These are phyloP conservation scores for Merodon equestris DNA, from an alignment of 2,888 invertebrate genomes.

Conservation along the genomic window DNA sequence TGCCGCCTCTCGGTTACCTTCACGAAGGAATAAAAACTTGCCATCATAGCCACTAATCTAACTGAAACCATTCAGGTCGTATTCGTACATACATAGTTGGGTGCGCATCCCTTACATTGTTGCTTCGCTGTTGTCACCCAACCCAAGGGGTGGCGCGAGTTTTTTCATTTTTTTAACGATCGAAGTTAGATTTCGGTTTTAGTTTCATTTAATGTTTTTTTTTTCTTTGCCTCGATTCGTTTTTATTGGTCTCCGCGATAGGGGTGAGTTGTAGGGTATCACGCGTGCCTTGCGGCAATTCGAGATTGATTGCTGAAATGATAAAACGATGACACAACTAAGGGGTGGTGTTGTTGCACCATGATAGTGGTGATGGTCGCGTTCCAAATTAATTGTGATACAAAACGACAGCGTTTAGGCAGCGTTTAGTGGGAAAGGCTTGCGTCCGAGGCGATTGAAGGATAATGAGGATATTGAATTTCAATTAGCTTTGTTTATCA, in stretches of 20 bases:
- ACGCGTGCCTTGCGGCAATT: constrained; percentile 65
- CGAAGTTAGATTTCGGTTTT: constrained; percentile 58
- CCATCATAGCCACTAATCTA: constrained; percentile 55
- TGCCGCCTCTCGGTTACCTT: constrained; percentile 57
- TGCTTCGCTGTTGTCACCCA: background rate
- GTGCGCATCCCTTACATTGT: constrained; percentile 60
- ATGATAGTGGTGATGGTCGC: constrained; percentile 40
- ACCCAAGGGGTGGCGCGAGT: constrained; percentile 49
- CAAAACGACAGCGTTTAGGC: constrained; percentile 58
- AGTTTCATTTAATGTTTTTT: constrained; percentile 7
- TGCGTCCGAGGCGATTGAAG: constrained; percentile 35
- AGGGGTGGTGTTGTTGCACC: constrained; percentile 14
- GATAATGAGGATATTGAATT: constrained; percentile 66
- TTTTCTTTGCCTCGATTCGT: constrained; percentile 16
- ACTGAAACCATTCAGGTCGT: no score
- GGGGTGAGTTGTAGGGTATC: constrained; percentile 59
- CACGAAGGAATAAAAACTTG: constrained; percentile 8
- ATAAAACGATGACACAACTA: constrained; percentile 37
- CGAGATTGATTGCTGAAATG: constrained; percentile 58
- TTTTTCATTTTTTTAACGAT: constrained; percentile 17
- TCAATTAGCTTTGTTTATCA: constrained; percentile 43
- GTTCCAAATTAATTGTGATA: constrained; percentile 60
- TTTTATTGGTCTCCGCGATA: constrained; percentile 49
- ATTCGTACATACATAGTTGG: constrained; percentile 25
- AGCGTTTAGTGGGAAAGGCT: constrained; percentile 64